Evolutionary conservation across 2,113 vertebrate genomes (phyloP), one percentile per base, ranked within the genome.

Genomic region (Empidonax alnorum): DNA sequence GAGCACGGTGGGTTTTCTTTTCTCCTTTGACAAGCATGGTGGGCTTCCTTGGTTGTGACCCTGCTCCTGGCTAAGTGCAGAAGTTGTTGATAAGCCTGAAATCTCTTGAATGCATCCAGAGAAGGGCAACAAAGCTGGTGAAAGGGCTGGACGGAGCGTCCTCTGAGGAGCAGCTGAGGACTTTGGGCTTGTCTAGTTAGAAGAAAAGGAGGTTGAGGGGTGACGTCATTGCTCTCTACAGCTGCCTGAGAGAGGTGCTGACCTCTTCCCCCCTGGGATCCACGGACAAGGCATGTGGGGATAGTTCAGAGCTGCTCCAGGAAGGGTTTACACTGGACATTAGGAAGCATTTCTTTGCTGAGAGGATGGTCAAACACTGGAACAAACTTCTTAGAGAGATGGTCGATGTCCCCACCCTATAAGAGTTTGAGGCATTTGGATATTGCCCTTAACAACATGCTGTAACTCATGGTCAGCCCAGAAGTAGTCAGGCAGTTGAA

Each of bases 341-440:
- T 19, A 44, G 39, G 56, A 84, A 88, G 4, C 44, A 33, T 68
- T 71, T 91, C 3, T 42, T 42, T 53, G 7, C 27, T 20, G 17
- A 49, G 49, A 91, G 12, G 19, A 8, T 80, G n/a, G n/a, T 59
- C 31, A 59, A 53, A 69, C 25, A 42, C 27, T 65, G 50, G 14
- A 74, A 63, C 2, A 11, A 42, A 11, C 22, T 63, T 74, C 22
- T 37, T 79, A 27, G 28, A 62, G 28, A 50, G 35, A 5, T 31
- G 24, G 13, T 74, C 1, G 0, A 35, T 63, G 30, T 31, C 23
- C 11, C n/a, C 37, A 59, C 39, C 33, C 28, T 5, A 0, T 50
- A 42, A 58, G 5, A 35, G 19, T 58, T 74, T 41, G 12, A 46
- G 22, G 10, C 37, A 52, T 58, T 87, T 68, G 53, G 33, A 63